Evolutionary conservation across 2,888 invertebrate species (phyloP).

Genomic region (Alitta virens): DNA sequence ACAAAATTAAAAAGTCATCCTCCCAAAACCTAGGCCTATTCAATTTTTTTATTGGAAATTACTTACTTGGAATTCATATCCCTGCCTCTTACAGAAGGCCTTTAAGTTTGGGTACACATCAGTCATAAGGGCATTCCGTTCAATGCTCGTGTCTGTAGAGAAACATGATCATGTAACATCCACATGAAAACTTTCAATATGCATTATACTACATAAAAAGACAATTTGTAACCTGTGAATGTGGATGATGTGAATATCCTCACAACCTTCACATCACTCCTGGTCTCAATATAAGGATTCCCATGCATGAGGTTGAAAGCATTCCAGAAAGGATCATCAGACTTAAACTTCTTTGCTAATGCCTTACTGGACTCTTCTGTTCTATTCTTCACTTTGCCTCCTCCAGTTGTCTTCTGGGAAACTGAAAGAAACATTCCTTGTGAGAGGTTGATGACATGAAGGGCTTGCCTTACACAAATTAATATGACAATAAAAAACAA

Average conservation of each 20-base stretch:
- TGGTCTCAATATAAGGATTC: conserved; percentile 30
- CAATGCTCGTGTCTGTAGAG: conserved; percentile 41
- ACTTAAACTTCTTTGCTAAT: too few species aligned
- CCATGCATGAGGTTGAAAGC: conserved; percentile 25
- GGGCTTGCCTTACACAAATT: too few species aligned
- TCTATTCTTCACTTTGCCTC: too few species aligned
- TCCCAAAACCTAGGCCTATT: too few species aligned
- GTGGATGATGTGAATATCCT: conserved; percentile 48
- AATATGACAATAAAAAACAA: too few species aligned
- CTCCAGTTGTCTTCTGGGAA: too few species aligned
- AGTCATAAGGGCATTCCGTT: conserved; percentile 45
- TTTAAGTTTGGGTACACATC: conserved; percentile 45
- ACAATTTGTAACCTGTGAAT: conserved; percentile 47
- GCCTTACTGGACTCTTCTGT: too few species aligned
- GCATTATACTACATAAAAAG: too few species aligned
- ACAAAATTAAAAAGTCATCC: too few species aligned
- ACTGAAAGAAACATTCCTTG: too few species aligned
- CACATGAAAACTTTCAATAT: background rate
- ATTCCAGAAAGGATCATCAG: conserved; percentile 8
- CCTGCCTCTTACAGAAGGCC: conserved; percentile 39
- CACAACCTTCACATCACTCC: conserved; percentile 40
- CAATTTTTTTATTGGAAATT: too few species aligned
- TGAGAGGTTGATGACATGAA: too few species aligned
- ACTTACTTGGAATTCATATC: conserved; percentile 51
- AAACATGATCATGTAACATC: background rate